Base-by-base conservation (phyloP, 2,888 invertebrate genomes). In the Temnothorax rugatulus region DNA sequence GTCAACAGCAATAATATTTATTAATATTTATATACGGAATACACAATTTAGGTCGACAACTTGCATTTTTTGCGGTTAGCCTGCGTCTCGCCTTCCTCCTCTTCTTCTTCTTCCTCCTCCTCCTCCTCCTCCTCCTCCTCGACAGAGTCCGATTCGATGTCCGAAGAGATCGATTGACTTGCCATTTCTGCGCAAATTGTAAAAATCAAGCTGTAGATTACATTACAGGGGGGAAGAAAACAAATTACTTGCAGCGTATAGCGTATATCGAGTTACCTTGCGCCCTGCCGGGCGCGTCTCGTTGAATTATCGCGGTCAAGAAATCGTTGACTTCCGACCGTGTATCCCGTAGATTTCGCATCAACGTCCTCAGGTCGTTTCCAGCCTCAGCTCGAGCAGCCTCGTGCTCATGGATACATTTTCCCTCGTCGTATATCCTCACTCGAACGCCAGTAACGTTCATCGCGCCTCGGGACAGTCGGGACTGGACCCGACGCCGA, bases 1-100 rank as follows among this genome's bases (percentile, higher is more conserved):
- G 3, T 38, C 2, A 52, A 61, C 15, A 18, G 9, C 25, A 5
- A 29, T 29, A 29, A 29, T 29, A 4, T 29, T 29, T 29, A 29
- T 29, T 25, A 29, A 61, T 11, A 50, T 61, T 71, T 84, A 44
- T 81, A 82, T 82, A 57, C 13, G 7, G 1, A 44, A 38, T 73
- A 41, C 5, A 64, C 29, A n/a, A 44, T 63, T 41, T 47, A 82
- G 9, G 79, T 61, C 4, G 61, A 87, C 38, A 92, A 84, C 91
- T 92, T 93, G 89, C 90, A 92, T 91, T 92, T 93, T 90, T 94
- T 93, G 64, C 91, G 87, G 83, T 91, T 91, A 87, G 86, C 81
- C 85, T 86, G 86, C 15, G 88, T 88, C 59, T 92, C 91, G 13
- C 75, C 66, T 13, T 47, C 47, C n/a, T 61, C n/a, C 8, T 18